A percentile compares a stretch with the other conserved stretches of the same genome.
These are phyloP conservation scores for Drosophila melanosoma DNA, from an alignment of 2,888 invertebrate species.

Conservation along the genomic window DNA sequence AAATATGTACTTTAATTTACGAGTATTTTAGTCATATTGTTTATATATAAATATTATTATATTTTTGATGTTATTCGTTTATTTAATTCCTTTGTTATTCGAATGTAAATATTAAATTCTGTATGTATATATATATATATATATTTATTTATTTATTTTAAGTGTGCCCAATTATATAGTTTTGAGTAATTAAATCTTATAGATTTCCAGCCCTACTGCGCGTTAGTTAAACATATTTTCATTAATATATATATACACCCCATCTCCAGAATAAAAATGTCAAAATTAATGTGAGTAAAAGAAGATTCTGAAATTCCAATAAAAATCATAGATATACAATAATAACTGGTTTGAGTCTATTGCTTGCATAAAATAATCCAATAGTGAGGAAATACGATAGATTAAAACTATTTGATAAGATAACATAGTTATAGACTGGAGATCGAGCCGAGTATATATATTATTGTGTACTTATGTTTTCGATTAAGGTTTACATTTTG, in stretches of 20 bases:
- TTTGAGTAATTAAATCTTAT: slow-evolving; percentile 75
- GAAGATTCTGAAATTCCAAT: not conserved
- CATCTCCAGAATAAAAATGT: slow-evolving; percentile 13
- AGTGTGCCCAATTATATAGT: slow-evolving; percentile 70
- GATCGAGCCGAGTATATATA: slow-evolving; percentile 18
- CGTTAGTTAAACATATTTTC: slow-evolving; percentile 17
- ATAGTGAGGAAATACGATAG: slow-evolving; percentile 3
- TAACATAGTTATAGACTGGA: slow-evolving; percentile 4
- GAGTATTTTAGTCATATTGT: slow-evolving; percentile 47
- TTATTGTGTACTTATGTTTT: slow-evolving; percentile 13
- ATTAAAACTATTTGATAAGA: not conserved
- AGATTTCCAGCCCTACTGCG: slow-evolving; percentile 58
- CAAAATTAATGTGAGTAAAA: not conserved
- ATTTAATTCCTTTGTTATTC: slow-evolving; percentile 29
- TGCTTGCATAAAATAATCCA: not conserved
- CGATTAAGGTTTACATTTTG: slow-evolving; percentile 39
- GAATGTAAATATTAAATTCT: slow-evolving; percentile 62
- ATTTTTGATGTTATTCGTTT: slow-evolving; percentile 43
- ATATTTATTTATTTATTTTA: slow-evolving; percentile 46
- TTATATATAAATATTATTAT: slow-evolving; percentile 47
- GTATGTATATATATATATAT: slow-evolving; percentile 48
- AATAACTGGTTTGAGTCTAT: not conserved
- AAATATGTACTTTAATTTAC: slow-evolving; percentile 46
- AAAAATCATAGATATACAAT: slow-evolving; percentile 2
- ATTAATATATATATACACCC: slow-evolving; percentile 15